Conservation (phyloP, 2,888 invertebrate genomes). For the Protodeltote pygarga region DNA sequence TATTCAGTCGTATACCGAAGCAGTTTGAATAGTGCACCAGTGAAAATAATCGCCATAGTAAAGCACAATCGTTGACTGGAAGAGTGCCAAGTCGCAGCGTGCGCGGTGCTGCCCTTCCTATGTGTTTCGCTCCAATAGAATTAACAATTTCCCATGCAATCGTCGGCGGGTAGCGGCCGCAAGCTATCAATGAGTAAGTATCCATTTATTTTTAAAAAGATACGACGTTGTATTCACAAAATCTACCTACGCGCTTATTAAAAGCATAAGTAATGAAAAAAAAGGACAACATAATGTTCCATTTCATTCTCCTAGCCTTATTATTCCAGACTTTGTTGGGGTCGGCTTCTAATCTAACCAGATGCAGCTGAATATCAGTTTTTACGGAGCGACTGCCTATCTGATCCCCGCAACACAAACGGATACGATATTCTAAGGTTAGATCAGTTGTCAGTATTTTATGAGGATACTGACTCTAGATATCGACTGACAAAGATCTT, state of each 20-base stretch:
- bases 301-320: no score
- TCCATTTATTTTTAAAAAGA: conserved; percentile 33
- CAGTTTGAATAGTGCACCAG: conserved; percentile 73
- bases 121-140: conserved; percentile 78
- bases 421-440: no score
- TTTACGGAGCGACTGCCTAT: no score
- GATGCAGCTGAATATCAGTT: no score
- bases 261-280: not conserved
- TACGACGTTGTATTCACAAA: not conserved
- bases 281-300: no score
- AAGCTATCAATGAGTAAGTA: conserved; percentile 58
- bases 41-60: conserved; percentile 78
- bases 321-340: no score
- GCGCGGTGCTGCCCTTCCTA: conserved; percentile 67
- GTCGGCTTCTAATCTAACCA: no score
- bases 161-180: conserved; percentile 52
- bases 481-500: no score
- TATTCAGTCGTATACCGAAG: conserved; percentile 66
- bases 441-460: no score
- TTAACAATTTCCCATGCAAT: conserved; percentile 76
- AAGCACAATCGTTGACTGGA: conserved; percentile 80
- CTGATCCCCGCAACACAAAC: no score
- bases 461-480: no score
- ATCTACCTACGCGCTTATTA: not conserved
- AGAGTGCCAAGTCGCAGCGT: conserved; percentile 70